phyloP scores from a whole-genome alignment of 2,113 vertebrate species.

The Mirza zaza region DNA sequence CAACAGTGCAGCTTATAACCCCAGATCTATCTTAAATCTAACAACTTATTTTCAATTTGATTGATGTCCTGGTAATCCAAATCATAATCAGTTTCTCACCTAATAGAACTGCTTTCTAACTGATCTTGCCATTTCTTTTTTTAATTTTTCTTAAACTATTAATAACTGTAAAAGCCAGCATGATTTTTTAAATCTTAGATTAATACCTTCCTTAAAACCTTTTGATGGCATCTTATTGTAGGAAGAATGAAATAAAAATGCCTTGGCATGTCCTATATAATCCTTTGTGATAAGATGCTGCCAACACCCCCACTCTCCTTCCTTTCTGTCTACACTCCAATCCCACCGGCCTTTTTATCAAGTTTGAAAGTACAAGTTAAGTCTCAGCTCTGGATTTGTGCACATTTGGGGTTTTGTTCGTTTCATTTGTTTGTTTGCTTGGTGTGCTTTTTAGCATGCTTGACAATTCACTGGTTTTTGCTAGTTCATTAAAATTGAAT shows the following conservation, averaged over 20 bases:
- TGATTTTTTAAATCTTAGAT: neutral
- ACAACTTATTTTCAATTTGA: neutral
- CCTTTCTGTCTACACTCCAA: neutral
- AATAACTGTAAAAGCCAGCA: neutral
- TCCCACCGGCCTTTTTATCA: rapidly evolving
- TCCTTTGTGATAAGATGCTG: neutral
- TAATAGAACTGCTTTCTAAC: neutral
- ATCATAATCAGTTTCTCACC: neutral
- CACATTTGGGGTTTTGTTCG: neutral
- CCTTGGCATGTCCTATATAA: no score
- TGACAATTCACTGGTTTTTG: neutral
- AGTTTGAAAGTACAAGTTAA: neutral
- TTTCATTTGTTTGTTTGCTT: neutral
- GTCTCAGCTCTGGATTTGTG: neutral
- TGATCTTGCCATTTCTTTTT: neutral
- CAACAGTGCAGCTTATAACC: neutral
- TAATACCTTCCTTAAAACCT: neutral
- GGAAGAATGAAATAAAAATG: neutral
- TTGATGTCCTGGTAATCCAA: neutral
- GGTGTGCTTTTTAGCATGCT: neutral
- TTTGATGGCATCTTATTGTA: neutral
- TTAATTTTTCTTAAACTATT: neutral
- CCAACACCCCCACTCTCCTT: neutral
- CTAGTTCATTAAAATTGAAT: neutral
- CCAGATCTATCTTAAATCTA: neutral